phyloP scores from a whole-genome alignment of 2,888 invertebrate species.

The Hecatera dysodea region DNA sequence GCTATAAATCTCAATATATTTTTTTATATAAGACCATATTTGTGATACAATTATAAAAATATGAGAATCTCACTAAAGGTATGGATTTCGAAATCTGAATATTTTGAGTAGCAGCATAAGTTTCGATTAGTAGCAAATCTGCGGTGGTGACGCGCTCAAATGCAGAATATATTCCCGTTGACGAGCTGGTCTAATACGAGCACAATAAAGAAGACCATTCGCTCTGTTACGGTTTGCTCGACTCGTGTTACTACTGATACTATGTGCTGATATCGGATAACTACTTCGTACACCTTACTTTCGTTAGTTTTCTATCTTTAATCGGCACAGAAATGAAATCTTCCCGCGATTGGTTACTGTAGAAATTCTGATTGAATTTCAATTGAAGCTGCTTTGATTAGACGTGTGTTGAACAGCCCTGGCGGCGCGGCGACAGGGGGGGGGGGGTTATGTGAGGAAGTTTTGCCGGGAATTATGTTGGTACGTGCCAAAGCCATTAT shows the following conservation, averaged over 20 bases:
- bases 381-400: slow-evolving; percentile 39
- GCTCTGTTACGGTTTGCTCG: slow-evolving; percentile 57
- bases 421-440: no score
- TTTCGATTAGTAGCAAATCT: slow-evolving; percentile 2
- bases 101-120: neutral
- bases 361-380: slow-evolving; percentile 43
- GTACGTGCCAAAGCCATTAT: slow-evolving; percentile 91
- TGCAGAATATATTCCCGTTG: slow-evolving; percentile 46
- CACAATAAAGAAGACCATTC: slow-evolving; percentile 54
- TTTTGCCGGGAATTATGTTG: slow-evolving; percentile 90
- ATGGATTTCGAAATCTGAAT: neutral
- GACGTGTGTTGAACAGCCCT: slow-evolving; percentile 77
- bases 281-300: slow-evolving; percentile 54
- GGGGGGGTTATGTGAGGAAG: slow-evolving; percentile 85
- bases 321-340: slow-evolving; percentile 27
- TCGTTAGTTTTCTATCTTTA: slow-evolving; percentile 53
- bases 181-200: slow-evolving; percentile 49
- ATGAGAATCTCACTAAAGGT: neutral
- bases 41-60: neutral
- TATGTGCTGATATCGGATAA: slow-evolving; percentile 51
- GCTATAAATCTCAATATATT: no score
- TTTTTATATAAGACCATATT: no score
- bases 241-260: slow-evolving; percentile 52
- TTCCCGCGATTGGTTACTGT: slow-evolving; percentile 16
- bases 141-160: slow-evolving; percentile 1